A percentile compares a stretch with the other conserved stretches of the same genome.
Evolutionary conservation across 2,797 vertebrate genomes (phyloP).

Genomic region (Arnoldichthys spilopterus): DNA sequence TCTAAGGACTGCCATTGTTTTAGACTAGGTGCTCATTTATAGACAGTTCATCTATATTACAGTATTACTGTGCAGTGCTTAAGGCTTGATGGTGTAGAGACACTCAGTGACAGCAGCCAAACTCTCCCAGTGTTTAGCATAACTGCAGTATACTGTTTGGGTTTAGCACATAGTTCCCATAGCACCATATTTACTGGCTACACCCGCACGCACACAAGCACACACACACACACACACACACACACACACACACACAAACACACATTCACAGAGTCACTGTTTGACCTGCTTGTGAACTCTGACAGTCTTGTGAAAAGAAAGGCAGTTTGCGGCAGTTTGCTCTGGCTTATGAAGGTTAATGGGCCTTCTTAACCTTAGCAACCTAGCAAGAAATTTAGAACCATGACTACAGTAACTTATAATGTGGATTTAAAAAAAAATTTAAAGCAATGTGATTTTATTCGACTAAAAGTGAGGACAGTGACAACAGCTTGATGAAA

Average conservation of each 20-base stretch:
- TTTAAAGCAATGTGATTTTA: no score
- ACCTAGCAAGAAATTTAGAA: background rate
- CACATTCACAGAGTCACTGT: background rate
- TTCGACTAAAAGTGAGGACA: no score
- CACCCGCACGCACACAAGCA: background rate
- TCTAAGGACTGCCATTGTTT: background rate
- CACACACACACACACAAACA: slow-evolving; percentile 5
- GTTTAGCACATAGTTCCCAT: background rate
- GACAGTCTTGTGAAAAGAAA: background rate
- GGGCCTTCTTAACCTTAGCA: background rate
- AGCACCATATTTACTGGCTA: slow-evolving; percentile 3
- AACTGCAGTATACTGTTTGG: slow-evolving; percentile 13
- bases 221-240: slow-evolving; percentile 1
- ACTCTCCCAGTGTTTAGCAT: slow-evolving; percentile 1
- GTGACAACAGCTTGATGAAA: no score
- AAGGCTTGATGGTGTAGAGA: background rate
- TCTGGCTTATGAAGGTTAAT: background rate
- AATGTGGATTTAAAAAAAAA: no score
- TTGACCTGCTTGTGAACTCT: background rate
- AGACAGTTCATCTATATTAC: background rate
- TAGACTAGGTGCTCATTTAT: background rate
- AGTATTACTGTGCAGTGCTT: background rate
- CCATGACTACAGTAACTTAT: background rate
- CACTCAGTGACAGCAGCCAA: background rate
- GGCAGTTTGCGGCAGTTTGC: background rate